Percentiles rank a stretch among this genome's conserved stretches.
Conservation (phyloP, 2,797 vertebrate species). For the Apogon hyalosoma region DNA sequence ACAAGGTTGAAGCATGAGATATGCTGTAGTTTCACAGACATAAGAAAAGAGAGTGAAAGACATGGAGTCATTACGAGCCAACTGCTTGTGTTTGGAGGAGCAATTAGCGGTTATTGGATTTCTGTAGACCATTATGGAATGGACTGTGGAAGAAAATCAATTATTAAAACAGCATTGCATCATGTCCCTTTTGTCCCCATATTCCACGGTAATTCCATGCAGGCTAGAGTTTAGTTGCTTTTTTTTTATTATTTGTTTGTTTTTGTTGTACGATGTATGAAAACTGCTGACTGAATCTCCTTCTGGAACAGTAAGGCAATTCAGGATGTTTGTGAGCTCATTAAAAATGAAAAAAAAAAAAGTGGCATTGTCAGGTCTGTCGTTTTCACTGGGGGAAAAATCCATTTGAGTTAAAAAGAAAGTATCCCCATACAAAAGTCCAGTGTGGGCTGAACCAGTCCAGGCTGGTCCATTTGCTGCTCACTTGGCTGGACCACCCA, state of each 20-base stretch:
- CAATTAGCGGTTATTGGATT: conserved; percentile 72
- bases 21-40: conserved; percentile 42
- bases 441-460: conserved; percentile 64
- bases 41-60: conserved; percentile 49
- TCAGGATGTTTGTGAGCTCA: conserved; percentile 75
- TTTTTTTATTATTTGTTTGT: conserved; percentile 38
- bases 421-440: conserved; percentile 61
- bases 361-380: conserved; percentile 64
- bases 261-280: conserved; percentile 65
- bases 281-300: conserved; percentile 67
- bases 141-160: conserved; percentile 58
- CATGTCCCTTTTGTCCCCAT: conserved; percentile 53
- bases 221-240: conserved; percentile 18
- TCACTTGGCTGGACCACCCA: conserved; percentile 75
- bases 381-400: conserved; percentile 55
- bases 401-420: conserved; percentile 41
- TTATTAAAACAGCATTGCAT: conserved; percentile 63
- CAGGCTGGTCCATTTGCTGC: conserved; percentile 56
- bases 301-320: conserved; percentile 56
- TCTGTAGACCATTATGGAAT: conserved; percentile 55
- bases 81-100: conserved; percentile 62
- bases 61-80: conserved; percentile 56
- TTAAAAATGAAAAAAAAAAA: conserved; percentile 69
- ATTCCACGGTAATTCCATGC: conserved; percentile 42
- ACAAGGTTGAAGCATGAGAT: conserved; percentile 35